Percentiles rank a stretch among this genome's conserved stretches.
Conservation (phyloP, 2,888 invertebrate species). For the Anthrax anthrax region DNA sequence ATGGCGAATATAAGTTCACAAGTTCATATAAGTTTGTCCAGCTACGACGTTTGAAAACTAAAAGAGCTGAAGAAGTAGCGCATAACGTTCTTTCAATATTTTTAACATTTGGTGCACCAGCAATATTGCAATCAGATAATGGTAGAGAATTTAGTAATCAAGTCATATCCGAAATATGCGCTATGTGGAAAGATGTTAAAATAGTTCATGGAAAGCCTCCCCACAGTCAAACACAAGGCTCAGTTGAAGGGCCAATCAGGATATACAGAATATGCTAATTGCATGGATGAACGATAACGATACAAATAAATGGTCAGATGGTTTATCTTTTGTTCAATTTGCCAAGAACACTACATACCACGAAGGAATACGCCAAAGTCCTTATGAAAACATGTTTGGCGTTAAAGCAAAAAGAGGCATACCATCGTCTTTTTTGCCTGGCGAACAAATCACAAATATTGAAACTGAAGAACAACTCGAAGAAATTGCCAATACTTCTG, state of each 20-base stretch:
- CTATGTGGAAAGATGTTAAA: conserved; percentile 20
- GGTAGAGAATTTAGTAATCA: conserved; percentile 14
- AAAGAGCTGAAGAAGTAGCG: conserved; percentile 25
- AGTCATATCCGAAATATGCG: conserved; percentile 8
- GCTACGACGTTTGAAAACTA: conserved; percentile 22
- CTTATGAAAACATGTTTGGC: conserved; percentile 28
- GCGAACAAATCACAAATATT: not conserved
- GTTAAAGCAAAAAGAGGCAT: conserved; percentile 6
- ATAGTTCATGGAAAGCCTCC: conserved; percentile 18
- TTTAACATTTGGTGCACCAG: conserved; percentile 12
- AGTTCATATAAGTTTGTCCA: conserved; percentile 25
- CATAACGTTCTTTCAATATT: conserved; percentile 20
- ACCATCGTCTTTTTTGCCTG: too few relatives aligned
- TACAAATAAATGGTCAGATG: conserved; percentile 27
- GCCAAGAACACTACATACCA: conserved; percentile 31
- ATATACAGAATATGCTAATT: conserved; percentile 24
- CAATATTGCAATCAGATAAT: conserved; percentile 14
- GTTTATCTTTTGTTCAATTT: conserved; percentile 27
- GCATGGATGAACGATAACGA: conserved; percentile 21
- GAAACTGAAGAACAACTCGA: conserved; percentile 1
- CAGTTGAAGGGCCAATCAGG: conserved; percentile 20
- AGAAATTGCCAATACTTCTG: not conserved
- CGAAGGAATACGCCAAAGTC: conserved; percentile 22
- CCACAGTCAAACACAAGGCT: conserved; percentile 21
- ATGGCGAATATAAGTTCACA: conserved; percentile 25